Evolutionary conservation across 2,888 invertebrate genomes (phyloP).

Genomic region (Octonoba sinensis): DNA sequence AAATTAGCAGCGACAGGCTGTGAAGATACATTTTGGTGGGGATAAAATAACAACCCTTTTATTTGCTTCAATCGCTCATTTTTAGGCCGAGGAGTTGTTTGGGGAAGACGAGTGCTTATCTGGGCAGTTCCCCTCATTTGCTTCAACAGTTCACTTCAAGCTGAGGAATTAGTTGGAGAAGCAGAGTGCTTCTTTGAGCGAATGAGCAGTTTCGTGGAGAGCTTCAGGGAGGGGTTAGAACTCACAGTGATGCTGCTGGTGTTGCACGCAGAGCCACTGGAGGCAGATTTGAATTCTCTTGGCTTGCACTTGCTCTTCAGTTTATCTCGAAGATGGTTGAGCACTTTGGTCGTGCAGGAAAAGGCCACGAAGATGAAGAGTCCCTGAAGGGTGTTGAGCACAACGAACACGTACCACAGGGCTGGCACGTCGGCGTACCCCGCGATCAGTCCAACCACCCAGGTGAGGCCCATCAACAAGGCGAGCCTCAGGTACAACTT

Average conservation of each 20-base stretch:
- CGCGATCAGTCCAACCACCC: slow-evolving; percentile 73
- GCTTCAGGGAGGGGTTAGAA: slow-evolving; percentile 14
- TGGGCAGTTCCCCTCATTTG: too few relatives aligned
- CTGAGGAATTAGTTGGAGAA: slow-evolving; percentile 6
- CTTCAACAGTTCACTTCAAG: neutral
- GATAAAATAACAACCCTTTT: too few relatives aligned
- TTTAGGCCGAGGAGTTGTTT: slow-evolving; percentile 6
- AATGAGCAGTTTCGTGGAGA: slow-evolving; percentile 22
- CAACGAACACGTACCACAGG: slow-evolving; percentile 73
- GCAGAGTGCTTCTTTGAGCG: slow-evolving; percentile 10
- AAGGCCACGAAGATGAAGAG: slow-evolving; percentile 74
- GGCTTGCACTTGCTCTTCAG: neutral
- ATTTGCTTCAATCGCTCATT: too few relatives aligned
- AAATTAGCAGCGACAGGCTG: too few relatives aligned
- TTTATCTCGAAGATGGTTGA: slow-evolving; percentile 28
- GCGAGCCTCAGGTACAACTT: slow-evolving; percentile 72
- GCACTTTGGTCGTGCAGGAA: slow-evolving; percentile 73
- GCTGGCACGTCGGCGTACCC: slow-evolving; percentile 70
- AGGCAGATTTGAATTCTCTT: slow-evolving; percentile 24
- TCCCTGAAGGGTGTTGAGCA: slow-evolving; percentile 73
- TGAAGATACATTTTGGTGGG: too few relatives aligned
- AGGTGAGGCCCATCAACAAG: slow-evolving; percentile 74
- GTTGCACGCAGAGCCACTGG: slow-evolving; percentile 31
- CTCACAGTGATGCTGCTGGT: slow-evolving; percentile 31
- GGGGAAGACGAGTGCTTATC: slow-evolving; percentile 12